Evolutionary conservation across 2,888 invertebrate species (phyloP).

Genomic region (Diabrotica balteata): DNA sequence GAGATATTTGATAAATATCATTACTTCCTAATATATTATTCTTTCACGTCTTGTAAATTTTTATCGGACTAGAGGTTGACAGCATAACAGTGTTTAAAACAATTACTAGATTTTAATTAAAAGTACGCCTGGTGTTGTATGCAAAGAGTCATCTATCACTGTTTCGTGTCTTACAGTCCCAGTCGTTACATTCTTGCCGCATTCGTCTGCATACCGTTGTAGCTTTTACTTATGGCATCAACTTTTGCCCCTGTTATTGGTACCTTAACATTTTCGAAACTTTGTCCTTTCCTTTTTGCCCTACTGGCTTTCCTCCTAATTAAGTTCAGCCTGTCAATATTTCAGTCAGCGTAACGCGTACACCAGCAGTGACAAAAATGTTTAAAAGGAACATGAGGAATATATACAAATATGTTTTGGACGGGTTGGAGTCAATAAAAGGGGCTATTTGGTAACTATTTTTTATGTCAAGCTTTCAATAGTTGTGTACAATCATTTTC

Average conservation of each 20-base stretch:
- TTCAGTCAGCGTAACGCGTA: no score
- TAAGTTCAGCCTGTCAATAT: no score
- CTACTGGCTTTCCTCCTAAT: no score
- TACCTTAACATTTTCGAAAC: constrained; percentile 30
- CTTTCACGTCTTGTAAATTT: not conserved
- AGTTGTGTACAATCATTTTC: no score
- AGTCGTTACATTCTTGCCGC: constrained; percentile 56
- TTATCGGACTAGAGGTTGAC: constrained; percentile 50
- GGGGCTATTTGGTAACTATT: no score
- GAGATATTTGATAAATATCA: no score
- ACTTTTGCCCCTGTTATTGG: constrained; percentile 46
- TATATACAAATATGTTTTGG: no score
- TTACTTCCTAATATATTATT: no score
- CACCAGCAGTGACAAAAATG: no score
- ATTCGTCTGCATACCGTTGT: constrained; percentile 56
- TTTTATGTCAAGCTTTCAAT: no score
- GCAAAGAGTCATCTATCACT: constrained; percentile 62
- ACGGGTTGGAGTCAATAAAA: no score
- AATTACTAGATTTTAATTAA: constrained; percentile 63
- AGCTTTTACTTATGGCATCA: constrained; percentile 45
- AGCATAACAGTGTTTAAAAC: constrained; percentile 57
- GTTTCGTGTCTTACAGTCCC: constrained; percentile 52
- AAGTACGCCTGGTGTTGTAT: constrained; percentile 60
- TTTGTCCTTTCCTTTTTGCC: constrained; percentile 4
- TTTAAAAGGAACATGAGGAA: no score